Evolutionary conservation across 2,113 vertebrate genomes (phyloP).

Genomic region (Carassius gibelio): DNA sequence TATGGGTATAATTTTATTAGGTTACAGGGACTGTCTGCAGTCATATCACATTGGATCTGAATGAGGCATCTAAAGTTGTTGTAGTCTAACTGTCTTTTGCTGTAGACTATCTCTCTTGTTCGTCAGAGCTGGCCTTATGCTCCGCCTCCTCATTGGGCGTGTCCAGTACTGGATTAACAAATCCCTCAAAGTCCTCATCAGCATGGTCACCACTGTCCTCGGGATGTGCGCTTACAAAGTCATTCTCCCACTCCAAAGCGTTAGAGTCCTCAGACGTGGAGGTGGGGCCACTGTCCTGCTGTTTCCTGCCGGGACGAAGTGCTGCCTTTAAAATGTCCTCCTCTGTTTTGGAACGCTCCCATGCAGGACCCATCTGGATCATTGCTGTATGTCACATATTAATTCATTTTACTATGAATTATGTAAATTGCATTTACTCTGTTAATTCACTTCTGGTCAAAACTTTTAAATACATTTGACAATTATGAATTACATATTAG

Average conservation of each 20-base stretch:
- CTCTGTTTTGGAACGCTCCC: slow-evolving; percentile 92
- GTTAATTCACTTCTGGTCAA: too few species aligned
- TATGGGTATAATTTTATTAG: not conserved
- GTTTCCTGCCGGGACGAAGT: slow-evolving; percentile 76
- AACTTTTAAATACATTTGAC: too few species aligned
- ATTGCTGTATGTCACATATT: slow-evolving; percentile 77
- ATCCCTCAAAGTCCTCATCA: slow-evolving; percentile 88
- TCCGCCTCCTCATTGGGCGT: slow-evolving; percentile 71
- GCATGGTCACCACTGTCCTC: slow-evolving; percentile 84
- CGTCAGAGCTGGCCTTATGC: slow-evolving; percentile 16
- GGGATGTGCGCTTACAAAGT: slow-evolving; percentile 88
- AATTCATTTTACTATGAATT: not conserved
- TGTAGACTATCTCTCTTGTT: slow-evolving; percentile 54
- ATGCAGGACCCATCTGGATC: slow-evolving; percentile 83
- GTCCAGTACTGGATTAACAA: slow-evolving; percentile 91
- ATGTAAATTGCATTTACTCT: not conserved
- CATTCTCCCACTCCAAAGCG: slow-evolving; percentile 95
- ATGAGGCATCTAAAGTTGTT: not conserved
- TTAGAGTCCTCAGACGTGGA: slow-evolving; percentile 92
- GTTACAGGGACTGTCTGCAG: not conserved
- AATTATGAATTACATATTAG: too few species aligned
- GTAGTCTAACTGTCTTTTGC: not conserved
- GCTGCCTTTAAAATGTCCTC: slow-evolving; percentile 94
- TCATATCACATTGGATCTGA: not conserved
- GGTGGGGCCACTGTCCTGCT: slow-evolving; percentile 79